Conservation (phyloP, 2,797 vertebrate species). For the Bradypodion ventrale region DNA sequence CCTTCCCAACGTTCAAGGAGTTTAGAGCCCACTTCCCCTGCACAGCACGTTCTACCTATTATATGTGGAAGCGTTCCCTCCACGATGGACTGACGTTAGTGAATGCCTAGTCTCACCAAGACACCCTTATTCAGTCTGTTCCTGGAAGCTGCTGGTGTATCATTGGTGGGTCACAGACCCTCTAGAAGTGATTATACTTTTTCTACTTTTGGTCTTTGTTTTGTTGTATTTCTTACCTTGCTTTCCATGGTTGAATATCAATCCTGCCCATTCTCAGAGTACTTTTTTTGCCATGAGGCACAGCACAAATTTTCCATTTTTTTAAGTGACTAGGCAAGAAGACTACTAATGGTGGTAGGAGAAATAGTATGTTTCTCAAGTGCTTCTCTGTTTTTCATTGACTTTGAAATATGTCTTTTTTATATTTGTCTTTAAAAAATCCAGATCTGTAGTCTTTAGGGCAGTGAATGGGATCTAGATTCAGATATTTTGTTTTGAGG, state of each 20-base stretch:
- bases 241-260: slow-evolving; percentile 1
- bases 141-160: not conserved
- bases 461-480: not conserved
- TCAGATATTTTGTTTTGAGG: not conserved
- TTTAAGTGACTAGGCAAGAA: not conserved
- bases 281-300: slow-evolving; percentile 14
- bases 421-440: not conserved
- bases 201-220: slow-evolving; percentile 31
- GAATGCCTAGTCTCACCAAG: slow-evolving; percentile 75
- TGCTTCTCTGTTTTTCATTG: not conserved
- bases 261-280: not conserved
- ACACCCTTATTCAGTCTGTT: slow-evolving; percentile 4
- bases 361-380: not conserved
- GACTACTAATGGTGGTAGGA: not conserved
- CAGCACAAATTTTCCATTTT: not conserved
- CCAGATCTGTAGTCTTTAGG: not conserved
- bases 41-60: slow-evolving; percentile 94
- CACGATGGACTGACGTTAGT: slow-evolving; percentile 90
- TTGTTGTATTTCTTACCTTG: slow-evolving; percentile 12
- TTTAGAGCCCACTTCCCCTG: slow-evolving; percentile 91
- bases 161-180: accelerated
- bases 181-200: accelerated
- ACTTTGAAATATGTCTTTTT: not conserved
- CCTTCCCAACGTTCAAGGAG: slow-evolving; percentile 94
- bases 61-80: slow-evolving; percentile 97